Percentiles rank a stretch among this genome's conserved stretches.
Conservation (phyloP, 2,113 vertebrate species). For the Ranitomeya variabilis region DNA sequence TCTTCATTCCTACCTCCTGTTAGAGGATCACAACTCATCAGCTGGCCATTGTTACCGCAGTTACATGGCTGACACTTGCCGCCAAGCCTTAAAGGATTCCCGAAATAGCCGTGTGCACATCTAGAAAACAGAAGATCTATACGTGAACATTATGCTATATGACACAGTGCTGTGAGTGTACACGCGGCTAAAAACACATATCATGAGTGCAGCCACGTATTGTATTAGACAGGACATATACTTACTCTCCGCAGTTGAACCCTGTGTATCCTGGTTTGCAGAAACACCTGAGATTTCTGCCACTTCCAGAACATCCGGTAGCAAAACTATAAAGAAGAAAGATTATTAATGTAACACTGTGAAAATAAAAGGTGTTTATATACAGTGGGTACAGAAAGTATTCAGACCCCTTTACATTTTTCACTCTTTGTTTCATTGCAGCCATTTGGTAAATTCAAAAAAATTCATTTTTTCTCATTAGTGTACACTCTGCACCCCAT, state of each 20-base stretch:
- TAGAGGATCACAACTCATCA: conserved; percentile 76
- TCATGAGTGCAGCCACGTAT: too few species aligned
- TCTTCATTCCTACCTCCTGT: conserved; percentile 81
- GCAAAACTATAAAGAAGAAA: conserved; percentile 79
- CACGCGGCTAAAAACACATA: not conserved
- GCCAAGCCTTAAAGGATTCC: conserved; percentile 79
- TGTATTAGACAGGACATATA: not conserved
- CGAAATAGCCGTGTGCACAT: conserved; percentile 92
- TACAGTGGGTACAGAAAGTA: too few species aligned
- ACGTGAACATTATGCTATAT: not conserved
- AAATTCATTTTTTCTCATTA: too few species aligned
- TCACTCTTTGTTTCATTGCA: too few species aligned
- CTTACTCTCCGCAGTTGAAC: conserved; percentile 83
- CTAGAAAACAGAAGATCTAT: conserved; percentile 65
- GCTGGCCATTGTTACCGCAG: conserved; percentile 81
- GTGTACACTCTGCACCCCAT: too few species aligned
- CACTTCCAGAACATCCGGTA: conserved; percentile 77
- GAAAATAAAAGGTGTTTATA: too few species aligned
- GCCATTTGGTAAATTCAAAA: too few species aligned
- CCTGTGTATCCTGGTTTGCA: conserved; percentile 88
- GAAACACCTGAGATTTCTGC: conserved; percentile 75
- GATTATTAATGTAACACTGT: too few species aligned
- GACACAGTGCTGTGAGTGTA: not conserved
- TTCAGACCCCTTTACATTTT: too few species aligned
- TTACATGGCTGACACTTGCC: conserved; percentile 81